Conservation (phyloP, 2,888 invertebrate species). For the Sinelater perroti region DNA sequence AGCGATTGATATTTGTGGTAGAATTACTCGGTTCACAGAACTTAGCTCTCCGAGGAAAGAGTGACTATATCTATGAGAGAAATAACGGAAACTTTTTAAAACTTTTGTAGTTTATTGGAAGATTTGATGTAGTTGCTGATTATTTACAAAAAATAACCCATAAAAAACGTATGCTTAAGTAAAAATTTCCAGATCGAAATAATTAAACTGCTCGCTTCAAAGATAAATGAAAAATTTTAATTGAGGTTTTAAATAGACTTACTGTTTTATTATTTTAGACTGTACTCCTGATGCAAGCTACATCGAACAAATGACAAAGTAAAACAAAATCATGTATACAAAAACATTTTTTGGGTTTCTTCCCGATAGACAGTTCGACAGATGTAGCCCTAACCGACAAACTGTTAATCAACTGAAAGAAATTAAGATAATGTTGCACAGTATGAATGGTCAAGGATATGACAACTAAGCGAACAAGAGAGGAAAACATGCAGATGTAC, state of each 20-base stretch:
- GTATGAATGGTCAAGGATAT: conserved; percentile 44
- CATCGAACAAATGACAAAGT: not conserved
- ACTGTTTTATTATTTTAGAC: not conserved
- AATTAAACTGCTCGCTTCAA: not conserved
- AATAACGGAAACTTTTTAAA: conserved; percentile 18
- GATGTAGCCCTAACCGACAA: not conserved
- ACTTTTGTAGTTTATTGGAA: not conserved
- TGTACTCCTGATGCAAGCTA: conserved; percentile 2
- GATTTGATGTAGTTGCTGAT: too few relatives aligned
- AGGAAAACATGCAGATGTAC: conserved; percentile 45
- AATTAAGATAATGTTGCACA: not conserved
- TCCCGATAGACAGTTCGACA: not conserved
- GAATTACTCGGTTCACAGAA: not conserved
- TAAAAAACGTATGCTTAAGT: not conserved
- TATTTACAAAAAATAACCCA: not conserved
- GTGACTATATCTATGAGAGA: not conserved
- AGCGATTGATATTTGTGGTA: not conserved
- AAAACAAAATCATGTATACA: not conserved
- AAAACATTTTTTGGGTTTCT: not conserved
- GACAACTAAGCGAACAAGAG: conserved; percentile 49
- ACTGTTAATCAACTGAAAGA: not conserved
- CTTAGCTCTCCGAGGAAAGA: not conserved
- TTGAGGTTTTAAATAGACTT: not conserved
- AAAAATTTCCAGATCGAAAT: not conserved
- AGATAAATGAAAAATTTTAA: too few relatives aligned